Conservation (phyloP, 2,113 vertebrate species). For the Thunnus thynnus region DNA sequence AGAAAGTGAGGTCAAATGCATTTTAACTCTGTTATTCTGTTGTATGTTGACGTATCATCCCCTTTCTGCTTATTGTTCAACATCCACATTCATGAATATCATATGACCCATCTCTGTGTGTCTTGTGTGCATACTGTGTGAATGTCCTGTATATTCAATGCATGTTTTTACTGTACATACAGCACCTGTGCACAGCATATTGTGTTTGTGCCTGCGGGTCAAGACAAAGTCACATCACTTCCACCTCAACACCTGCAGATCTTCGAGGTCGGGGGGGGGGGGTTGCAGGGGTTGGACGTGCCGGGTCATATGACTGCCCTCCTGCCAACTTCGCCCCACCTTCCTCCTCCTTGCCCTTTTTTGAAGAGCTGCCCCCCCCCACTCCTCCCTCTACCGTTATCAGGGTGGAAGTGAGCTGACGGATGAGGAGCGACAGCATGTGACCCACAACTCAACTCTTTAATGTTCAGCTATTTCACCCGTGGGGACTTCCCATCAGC, state of each 20-base stretch:
- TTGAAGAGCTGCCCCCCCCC: neutral
- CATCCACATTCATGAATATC: neutral
- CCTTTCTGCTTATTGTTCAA: conserved; percentile 13
- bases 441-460: conserved; percentile 87
- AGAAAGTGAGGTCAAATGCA: conserved; percentile 22
- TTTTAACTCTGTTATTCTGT: neutral
- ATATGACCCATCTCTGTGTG: neutral
- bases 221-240: conserved; percentile 87
- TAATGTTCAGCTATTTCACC: conserved; percentile 62
- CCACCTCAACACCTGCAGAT: conserved; percentile 89
- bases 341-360: neutral
- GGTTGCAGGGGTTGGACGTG: conserved; percentile 68
- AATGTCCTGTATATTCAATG: neutral
- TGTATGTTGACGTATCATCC: neutral
- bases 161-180: neutral
- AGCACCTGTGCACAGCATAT: conserved; percentile 8
- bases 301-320: conserved; percentile 82
- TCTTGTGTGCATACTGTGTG: neutral
- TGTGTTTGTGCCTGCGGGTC: conserved; percentile 81
- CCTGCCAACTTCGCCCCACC: conserved; percentile 46
- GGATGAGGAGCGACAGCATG: conserved; percentile 83
- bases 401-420: conserved; percentile 84
- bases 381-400: conserved; percentile 36
- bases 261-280: conserved; percentile 82
- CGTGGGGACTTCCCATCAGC: conserved; percentile 42